These are phyloP conservation scores for Pemphigus obesinymphae DNA, from an alignment of 1,140 invertebrate genomes.

Conservation along the genomic window DNA sequence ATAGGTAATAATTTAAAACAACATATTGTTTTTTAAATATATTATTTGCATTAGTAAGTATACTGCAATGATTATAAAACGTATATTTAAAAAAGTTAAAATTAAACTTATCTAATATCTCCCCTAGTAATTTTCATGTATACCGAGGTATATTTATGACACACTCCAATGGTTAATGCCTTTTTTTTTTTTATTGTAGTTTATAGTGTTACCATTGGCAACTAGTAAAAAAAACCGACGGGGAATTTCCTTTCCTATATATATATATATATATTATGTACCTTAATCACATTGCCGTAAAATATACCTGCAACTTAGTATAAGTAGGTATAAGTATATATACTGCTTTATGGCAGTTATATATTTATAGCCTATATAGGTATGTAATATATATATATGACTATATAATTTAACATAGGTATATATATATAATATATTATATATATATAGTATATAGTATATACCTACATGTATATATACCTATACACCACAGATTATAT, in stretches of 20 bases:
- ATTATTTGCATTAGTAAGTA: slow-evolving; percentile 9
- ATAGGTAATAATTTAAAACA: neutral
- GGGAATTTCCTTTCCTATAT: neutral
- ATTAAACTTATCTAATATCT: slow-evolving; percentile 29
- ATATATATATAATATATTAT: too few species aligned
- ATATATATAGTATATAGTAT: too few species aligned
- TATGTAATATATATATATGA: too few species aligned
- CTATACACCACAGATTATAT: too few species aligned
- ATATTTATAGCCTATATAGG: too few species aligned
- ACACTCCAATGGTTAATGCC: slow-evolving; percentile 11
- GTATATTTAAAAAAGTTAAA: slow-evolving; percentile 18
- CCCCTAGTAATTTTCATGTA: neutral
- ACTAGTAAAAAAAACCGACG: neutral
- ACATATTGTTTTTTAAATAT: neutral
- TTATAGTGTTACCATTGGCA: slow-evolving; percentile 21
- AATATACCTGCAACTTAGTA: neutral
- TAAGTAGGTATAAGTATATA: neutral
- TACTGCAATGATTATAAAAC: neutral
- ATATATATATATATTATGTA: neutral
- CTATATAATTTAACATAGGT: too few species aligned
- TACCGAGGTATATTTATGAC: slow-evolving; percentile 18
- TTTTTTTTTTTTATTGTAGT: slow-evolving; percentile 27
- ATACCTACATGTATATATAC: too few species aligned
- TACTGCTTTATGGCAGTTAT: too few species aligned
- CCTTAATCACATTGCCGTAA: neutral